Evolutionary conservation across 2,797 vertebrate genomes (phyloP), one percentile per base, ranked within the genome.

Genomic region (Eidolon dupreanum): DNA sequence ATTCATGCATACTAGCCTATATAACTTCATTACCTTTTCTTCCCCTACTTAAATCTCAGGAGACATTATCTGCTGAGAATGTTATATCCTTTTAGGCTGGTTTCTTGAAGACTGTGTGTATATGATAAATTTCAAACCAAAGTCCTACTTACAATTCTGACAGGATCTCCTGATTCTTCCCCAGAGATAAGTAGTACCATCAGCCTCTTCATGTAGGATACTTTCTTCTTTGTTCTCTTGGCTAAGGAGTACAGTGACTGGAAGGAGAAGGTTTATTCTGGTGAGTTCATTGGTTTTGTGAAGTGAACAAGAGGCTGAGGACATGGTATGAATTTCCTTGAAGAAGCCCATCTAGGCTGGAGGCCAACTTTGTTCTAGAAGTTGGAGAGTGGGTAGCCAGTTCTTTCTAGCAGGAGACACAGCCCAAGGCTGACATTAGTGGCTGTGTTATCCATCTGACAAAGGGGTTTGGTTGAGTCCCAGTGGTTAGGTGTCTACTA

Each of bases 1-100:
- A 97, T 98, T 98, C 98, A 98, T 98, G 98, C 97, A 98, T 98
- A 98, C 95, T 96, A 49, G 95, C 38, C 22, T 88, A 73, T 84
- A 8, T 55, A 61, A 85, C 63, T 66, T 57, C 66, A 79, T 53
- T 73, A 15, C 43, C n/a, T 15, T 70, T 13, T 83, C 31, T 26
- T 91, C 28, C 41, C 31, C 31, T 74, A 33, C 46, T 92, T 88
- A 36, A 83, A 71, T 66, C 59, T 94, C 33, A 75, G 70, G 65
- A 94, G 53, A 92, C 26, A 75, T 92, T 87, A 68, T 59, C 61
- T 88, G 46, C 24, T 49, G 89, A 24, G 73, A 88, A 82, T 82
- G n/a, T 66, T 92, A 63, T 2, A 13, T 77, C 24, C 11, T 96
- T 96, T 84, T 26, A 89, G 38, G 26, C 24, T 87, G 8, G 28